Base-by-base conservation (phyloP, 2,113 vertebrate genomes). In the Phalacrocorax brasilianus region DNA sequence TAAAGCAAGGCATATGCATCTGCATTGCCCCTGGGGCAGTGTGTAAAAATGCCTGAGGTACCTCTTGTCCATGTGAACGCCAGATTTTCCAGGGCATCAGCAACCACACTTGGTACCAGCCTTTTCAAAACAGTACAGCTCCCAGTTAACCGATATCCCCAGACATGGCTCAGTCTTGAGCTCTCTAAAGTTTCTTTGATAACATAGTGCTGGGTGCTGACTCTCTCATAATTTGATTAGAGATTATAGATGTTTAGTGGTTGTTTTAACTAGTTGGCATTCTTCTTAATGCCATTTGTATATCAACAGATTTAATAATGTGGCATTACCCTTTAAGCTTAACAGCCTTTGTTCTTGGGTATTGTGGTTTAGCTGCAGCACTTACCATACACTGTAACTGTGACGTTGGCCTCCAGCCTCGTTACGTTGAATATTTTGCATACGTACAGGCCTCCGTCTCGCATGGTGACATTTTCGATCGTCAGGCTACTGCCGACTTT, bases 371-470 rank as follows among this genome's bases (percentile, higher is more conserved):
- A 59, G 85, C 76, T 56, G 50, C 68, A 75, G 67, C 77, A 88
- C 98, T 98, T 90, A 99, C 99, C 98, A 5, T 92, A 98, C 49
- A 99, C 97, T 1, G 53, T 85, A 14, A 99, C 98, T 4, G 95
- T 98, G 73, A 96, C 96, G 1, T 95, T 67, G 47, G 72, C 94
- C 80, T 98, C 98, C 76, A 88, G 84, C 28, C 28, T 20, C 1
- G 50, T 94, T 5, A 84, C 47, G 8, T 97, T 72, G 62, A 72
- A 63, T 2, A 97, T 98, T 58, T 32, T 97, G 96, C 99, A 99
- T 19, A 14, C 59, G 42, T 99, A 99, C 0, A 26, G 9, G 17
- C 99, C 99, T 50, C 85, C 98, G 8, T 99, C 97, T 23, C 98
- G 97, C 95, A 95, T 81, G 67, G 99, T 98, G 49, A 99, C 91